Evolutionary conservation across 2,888 invertebrate species (phyloP), one percentile per base, ranked within the genome.

Genomic region (Adelphocoris suturalis): DNA sequence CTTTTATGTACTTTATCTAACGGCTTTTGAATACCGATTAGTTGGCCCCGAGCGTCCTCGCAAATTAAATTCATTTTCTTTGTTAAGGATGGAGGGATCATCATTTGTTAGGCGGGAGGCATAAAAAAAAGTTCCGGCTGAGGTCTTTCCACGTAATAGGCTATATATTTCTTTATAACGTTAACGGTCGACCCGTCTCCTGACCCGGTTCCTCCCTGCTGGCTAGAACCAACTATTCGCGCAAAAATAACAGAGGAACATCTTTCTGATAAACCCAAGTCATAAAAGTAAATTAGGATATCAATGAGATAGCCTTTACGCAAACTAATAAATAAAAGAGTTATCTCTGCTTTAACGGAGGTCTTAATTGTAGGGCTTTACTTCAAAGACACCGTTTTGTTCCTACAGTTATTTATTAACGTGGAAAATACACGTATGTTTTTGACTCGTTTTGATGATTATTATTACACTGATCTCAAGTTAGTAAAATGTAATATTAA

Each of bases 111-210:
- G 68, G 23, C 23, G 68, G 68, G 23, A 68, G 23, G 68, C 68
- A 68, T 27, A 12, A 68, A 23, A 68, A 61, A 68, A 68, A 68
- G 23, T 23, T 68, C 68, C 23, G 19, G 68, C 23, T 23, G 11
- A 11, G 68, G 68, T 23, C 68, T 57, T n/a, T 19, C 68, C 27
- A 19, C 23, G 68, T 68, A 68, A 68, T 68, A 23, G 68, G 68
- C 68, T 68, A 68, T 68, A 68, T 68, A 68, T 68, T 68, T 68
- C 68, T 68, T 68, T 68, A 23, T 68, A 68, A 68, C 68, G 68
- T 68, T 68, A 68, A 68, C 68, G 19, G 23, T 23, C 68, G 4
- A 4, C 68, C 68, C 27, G 37, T 37, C 37, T 37, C 37, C 37
- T 37, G 37, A 37, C 37, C 37, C 37, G 37, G n/a, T 68, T 23